Evolutionary conservation across 2,113 vertebrate genomes (phyloP).

Genomic region (Seriola quinqueradiata): DNA sequence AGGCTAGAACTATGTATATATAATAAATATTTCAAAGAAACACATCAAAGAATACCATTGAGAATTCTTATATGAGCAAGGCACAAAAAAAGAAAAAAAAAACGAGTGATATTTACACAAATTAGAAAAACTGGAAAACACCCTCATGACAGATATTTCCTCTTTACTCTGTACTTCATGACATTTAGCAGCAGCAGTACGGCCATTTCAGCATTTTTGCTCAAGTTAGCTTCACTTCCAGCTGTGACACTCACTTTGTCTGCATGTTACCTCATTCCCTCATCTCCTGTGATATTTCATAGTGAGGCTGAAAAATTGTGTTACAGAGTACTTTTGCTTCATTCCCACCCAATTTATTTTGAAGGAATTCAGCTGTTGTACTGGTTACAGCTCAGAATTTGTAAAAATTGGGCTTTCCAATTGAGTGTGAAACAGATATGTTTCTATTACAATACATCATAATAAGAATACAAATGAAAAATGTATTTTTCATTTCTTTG

Average conservation of each 20-base stretch:
- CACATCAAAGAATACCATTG: not conserved
- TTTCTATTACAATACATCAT: not conserved
- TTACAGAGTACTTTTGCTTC: not conserved
- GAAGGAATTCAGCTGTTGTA: not conserved
- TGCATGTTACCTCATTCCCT: not conserved
- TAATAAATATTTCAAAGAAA: not conserved
- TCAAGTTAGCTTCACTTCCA: not conserved
- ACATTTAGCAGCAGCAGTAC: not conserved
- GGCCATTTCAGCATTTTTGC: not conserved
- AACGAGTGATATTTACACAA: not conserved
- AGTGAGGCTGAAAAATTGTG: not conserved
- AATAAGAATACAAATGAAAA: not conserved
- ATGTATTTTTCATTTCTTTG: not conserved
- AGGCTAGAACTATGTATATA: too few relatives aligned
- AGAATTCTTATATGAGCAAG: not conserved
- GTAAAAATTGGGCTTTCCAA: not conserved
- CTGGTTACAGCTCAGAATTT: not conserved
- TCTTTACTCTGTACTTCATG: not conserved
- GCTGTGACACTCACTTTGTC: not conserved
- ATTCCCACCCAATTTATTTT: slow-evolving; percentile 3
- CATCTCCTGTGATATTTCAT: not conserved
- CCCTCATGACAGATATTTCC: not conserved
- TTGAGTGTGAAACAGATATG: not conserved
- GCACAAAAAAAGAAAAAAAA: not conserved
- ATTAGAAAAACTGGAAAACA: not conserved